Evolutionary conservation across 1,140 invertebrate genomes (phyloP).

Genomic region (Trinorchestia longiramus): DNA sequence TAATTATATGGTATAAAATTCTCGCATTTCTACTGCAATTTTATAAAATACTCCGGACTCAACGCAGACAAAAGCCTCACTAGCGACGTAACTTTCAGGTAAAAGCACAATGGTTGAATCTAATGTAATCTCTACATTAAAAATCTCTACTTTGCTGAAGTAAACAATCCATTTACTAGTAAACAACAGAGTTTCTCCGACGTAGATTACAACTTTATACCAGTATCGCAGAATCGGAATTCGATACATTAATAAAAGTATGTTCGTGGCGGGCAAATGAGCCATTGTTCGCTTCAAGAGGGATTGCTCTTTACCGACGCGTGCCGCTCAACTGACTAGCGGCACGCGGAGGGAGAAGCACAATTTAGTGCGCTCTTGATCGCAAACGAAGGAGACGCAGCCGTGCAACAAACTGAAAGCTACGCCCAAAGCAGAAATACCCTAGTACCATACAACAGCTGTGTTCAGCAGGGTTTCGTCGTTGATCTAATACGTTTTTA

Average conservation of each 20-base stretch:
- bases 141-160: background rate
- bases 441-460: background rate
- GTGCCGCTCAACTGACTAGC: background rate
- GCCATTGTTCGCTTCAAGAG: background rate
- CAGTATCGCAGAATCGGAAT: background rate
- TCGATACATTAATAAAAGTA: conserved; percentile 10
- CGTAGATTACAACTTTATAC: background rate
- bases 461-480: background rate
- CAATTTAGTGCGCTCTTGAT: background rate
- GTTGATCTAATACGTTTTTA: background rate
- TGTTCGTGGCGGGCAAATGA: background rate
- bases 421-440: background rate
- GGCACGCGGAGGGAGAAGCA: background rate
- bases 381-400: background rate
- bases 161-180: background rate
- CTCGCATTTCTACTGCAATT: too few species aligned
- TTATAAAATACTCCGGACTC: too few species aligned
- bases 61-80: background rate
- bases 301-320: background rate
- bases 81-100: background rate
- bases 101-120: background rate
- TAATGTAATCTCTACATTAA: background rate
- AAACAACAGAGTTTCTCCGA: background rate
- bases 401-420: background rate
- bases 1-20: too few species aligned